Conservation (phyloP, 2,888 invertebrate species). For the Gymnocheta viridis region DNA sequence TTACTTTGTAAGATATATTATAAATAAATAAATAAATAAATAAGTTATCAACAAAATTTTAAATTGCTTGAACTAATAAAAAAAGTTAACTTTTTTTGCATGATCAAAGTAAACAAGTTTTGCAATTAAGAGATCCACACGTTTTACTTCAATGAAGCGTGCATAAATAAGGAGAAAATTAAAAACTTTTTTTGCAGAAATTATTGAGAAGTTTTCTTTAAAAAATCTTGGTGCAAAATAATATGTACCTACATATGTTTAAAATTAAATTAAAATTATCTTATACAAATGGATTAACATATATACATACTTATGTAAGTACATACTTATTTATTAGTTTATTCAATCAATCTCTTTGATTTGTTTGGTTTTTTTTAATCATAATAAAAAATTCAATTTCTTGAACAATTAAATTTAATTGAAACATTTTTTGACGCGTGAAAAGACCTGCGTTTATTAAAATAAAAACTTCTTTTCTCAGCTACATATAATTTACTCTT, state of each 20-base stretch:
- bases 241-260: not conserved
- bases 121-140: not conserved
- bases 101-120: not conserved
- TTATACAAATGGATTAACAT: not conserved
- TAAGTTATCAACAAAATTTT: not conserved
- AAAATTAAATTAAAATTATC: not conserved
- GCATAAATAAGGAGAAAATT: not conserved
- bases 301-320: not conserved
- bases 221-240: not conserved
- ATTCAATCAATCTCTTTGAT: no score
- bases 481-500: no score
- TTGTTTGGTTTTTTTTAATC: no score
- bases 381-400: no score
- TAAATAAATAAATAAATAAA: no score
- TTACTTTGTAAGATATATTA: no score
- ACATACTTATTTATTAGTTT: not conserved
- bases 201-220: not conserved
- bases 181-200: not conserved
- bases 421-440: no score
- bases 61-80: not conserved
- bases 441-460: no score
- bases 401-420: no score
- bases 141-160: no score
- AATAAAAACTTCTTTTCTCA: no score
- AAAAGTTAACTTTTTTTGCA: not conserved